These are phyloP conservation scores for Tragelaphus imberbis DNA, from an alignment of 2,113 vertebrate species.

Conservation along the genomic window DNA sequence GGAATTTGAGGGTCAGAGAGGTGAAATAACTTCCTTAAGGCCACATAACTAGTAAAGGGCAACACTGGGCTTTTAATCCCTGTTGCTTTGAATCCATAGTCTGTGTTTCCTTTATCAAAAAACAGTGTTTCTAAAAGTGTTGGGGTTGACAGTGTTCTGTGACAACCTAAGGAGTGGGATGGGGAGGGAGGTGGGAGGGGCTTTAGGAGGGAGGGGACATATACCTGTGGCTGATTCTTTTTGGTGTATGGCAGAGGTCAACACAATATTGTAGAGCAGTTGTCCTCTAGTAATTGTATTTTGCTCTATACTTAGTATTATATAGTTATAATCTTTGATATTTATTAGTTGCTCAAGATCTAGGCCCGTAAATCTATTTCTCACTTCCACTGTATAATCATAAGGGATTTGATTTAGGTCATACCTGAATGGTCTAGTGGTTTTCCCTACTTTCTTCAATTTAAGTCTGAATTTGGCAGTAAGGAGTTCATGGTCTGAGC, in stretches of 20 bases:
- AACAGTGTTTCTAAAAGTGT: not conserved
- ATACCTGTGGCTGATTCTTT: not conserved
- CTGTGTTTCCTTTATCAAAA: not conserved
- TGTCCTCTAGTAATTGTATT: not conserved
- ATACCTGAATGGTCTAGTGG: too few species aligned
- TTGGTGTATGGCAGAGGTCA: not conserved
- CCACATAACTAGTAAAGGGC: not conserved
- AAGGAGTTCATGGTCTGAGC: too few species aligned
- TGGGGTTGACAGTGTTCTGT: not conserved
- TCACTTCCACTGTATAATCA: too few species aligned
- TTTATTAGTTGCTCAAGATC: not conserved
- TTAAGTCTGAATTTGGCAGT: too few species aligned
- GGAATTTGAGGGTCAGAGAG: constrained; percentile 25
- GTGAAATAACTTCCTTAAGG: constrained; percentile 1
- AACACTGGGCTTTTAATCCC: not conserved
- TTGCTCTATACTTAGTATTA: not conserved
- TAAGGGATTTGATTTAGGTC: too few species aligned
- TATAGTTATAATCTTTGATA: not conserved
- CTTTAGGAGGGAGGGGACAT: not conserved
- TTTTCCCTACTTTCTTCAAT: too few species aligned
- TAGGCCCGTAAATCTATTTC: too few species aligned
- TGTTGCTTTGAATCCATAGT: not conserved
- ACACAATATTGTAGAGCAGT: not conserved
- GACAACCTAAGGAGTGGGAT: not conserved
- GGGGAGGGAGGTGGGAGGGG: not conserved